Conservation (phyloP, 2,113 vertebrate genomes). For the Sceloporus tristichus region DNA sequence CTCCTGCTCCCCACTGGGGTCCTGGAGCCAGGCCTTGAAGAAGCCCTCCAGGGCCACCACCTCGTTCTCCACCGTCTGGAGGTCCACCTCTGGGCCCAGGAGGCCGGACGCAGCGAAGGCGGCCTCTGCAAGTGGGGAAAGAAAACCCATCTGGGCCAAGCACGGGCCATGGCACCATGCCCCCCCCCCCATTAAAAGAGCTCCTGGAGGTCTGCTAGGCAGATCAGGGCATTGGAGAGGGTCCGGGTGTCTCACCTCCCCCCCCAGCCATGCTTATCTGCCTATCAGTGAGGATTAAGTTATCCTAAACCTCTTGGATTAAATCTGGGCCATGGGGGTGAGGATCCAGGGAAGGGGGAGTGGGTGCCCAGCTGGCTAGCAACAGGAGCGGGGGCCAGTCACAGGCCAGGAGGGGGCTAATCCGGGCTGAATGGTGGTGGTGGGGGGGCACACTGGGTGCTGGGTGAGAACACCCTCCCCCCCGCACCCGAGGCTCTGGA, state of each 20-base stretch:
- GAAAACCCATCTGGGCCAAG: background rate
- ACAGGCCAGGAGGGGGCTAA: background rate
- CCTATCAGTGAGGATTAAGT: too few species aligned
- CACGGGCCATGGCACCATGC: too few species aligned
- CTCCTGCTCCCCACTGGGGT: slow-evolving; percentile 85
- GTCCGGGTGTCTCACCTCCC: too few species aligned
- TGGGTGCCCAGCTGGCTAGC: background rate
- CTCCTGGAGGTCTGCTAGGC: too few species aligned
- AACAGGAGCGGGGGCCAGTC: background rate
- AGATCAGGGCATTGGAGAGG: too few species aligned
- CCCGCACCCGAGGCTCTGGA: background rate
- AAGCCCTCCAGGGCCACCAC: slow-evolving; percentile 86
- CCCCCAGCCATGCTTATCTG: too few species aligned
- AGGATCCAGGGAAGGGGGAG: background rate
- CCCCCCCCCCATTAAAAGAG: too few species aligned
- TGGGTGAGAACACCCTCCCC: background rate
- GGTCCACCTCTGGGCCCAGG: slow-evolving; percentile 86
- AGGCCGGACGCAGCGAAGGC: slow-evolving; percentile 58
- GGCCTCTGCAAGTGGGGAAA: slow-evolving; percentile 74
- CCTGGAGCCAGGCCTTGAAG: slow-evolving; percentile 92
- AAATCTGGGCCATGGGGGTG: too few species aligned
- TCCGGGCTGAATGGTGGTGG: background rate
- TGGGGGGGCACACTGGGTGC: background rate
- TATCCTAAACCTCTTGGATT: too few species aligned
- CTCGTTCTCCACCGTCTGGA: slow-evolving; percentile 85